Conservation (phyloP, 2,888 invertebrate species). For the Crioceris asparagi region DNA sequence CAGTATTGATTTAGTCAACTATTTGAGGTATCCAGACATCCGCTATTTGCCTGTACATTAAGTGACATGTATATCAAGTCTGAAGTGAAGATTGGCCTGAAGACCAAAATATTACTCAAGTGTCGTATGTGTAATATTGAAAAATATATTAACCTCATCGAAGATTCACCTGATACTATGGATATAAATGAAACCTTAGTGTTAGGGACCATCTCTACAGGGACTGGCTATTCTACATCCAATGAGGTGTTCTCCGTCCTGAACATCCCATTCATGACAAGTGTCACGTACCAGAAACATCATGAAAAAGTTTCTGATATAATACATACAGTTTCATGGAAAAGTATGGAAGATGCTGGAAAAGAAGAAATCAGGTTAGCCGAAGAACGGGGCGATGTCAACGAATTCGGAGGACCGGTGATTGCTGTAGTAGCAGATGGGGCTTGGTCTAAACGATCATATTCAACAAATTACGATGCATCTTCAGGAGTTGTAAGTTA, state of each 20-base stretch:
- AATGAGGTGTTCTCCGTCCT: neutral
- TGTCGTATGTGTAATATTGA: neutral
- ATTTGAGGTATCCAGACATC: neutral
- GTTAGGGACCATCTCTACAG: neutral
- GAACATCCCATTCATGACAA: neutral
- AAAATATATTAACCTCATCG: neutral
- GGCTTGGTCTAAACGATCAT: slow-evolving; percentile 22
- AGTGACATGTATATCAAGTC: neutral
- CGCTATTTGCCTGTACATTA: neutral
- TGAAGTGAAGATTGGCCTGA: neutral
- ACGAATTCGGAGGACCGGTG: slow-evolving; percentile 14
- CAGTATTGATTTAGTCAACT: neutral
- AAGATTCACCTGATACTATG: slow-evolving; percentile 1
- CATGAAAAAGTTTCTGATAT: neutral
- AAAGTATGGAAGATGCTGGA: slow-evolving; percentile 12
- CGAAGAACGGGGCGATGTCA: slow-evolving; percentile 16
- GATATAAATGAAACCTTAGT: neutral
- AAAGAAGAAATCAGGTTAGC: slow-evolving; percentile 18
- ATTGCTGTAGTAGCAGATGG: slow-evolving; percentile 23
- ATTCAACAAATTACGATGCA: slow-evolving; percentile 23
- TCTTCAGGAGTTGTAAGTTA: slow-evolving; percentile 18
- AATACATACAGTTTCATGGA: neutral
- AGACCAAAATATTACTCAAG: neutral
- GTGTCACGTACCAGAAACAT: no score
- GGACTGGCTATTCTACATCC: neutral